Conservation (phyloP, 1,140 invertebrate species). For the Trachymyrmex septentrionalis region DNA sequence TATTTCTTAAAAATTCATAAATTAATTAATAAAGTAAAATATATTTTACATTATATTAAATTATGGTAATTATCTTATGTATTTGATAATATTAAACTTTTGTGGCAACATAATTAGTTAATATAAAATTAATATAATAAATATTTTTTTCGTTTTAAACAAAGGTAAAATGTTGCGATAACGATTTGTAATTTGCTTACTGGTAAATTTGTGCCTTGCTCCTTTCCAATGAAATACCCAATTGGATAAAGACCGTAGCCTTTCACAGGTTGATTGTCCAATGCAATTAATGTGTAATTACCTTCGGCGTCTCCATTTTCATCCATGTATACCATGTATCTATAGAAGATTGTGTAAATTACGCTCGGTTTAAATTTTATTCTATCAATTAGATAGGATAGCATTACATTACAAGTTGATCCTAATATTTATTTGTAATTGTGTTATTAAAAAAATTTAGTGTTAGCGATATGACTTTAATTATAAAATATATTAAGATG, state of each 20-base stretch:
- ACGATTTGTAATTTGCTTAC: slow-evolving; percentile 81
- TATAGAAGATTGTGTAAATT: slow-evolving; percentile 78
- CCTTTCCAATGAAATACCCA: slow-evolving; percentile 88
- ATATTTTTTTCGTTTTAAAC: neutral
- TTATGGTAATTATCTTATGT: neutral
- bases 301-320: slow-evolving; percentile 97
- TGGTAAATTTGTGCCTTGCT: slow-evolving; percentile 86
- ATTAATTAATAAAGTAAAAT: neutral
- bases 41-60: neutral
- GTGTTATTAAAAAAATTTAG: neutral
- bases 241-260: slow-evolving; percentile 92
- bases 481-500: neutral
- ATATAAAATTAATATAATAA: neutral
- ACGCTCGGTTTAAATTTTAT: neutral
- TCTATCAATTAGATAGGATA: neutral
- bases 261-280: slow-evolving; percentile 84
- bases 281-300: slow-evolving; percentile 96
- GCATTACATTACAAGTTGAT: neutral
- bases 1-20: neutral
- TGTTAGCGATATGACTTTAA: neutral
- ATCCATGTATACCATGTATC: slow-evolving; percentile 97
- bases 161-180: neutral
- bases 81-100: slow-evolving; percentile 12
- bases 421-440: neutral
- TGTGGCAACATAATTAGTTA: neutral